Percentiles rank a stretch among this genome's conserved stretches.
phyloP scores from a whole-genome alignment of 2,797 vertebrate species.

The Dromococcyx pavoninus region DNA sequence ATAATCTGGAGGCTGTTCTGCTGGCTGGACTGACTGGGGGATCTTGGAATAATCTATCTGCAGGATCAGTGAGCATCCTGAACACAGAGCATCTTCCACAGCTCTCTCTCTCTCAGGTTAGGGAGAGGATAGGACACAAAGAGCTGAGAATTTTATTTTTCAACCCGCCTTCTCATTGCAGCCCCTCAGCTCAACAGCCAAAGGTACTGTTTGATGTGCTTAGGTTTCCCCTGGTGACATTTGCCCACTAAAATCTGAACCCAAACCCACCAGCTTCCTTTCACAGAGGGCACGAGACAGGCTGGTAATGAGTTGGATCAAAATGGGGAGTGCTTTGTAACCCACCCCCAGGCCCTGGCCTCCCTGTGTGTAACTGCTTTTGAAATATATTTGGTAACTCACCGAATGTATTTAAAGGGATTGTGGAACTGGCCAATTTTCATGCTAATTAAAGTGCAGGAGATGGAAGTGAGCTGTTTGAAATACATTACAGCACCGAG shows the following conservation, averaged over 20 bases:
- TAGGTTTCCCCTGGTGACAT: not conserved
- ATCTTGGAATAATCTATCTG: not conserved
- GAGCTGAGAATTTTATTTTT: not conserved
- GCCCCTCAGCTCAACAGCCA: not conserved
- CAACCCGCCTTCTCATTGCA: not conserved
- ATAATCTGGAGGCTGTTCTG: not conserved
- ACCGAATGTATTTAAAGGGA: slow-evolving; percentile 53
- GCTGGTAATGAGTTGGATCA: slow-evolving; percentile 27
- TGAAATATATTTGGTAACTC: slow-evolving; percentile 60
- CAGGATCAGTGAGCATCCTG: not conserved
- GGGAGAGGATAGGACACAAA: not conserved
- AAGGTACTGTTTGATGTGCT: not conserved
- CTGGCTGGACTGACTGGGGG: not conserved
- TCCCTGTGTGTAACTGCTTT: slow-evolving; percentile 9
- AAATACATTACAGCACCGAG: slow-evolving; percentile 57
- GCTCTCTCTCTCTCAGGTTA: not conserved
- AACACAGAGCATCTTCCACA: not conserved
- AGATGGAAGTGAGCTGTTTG: slow-evolving; percentile 64
- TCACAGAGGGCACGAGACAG: not conserved
- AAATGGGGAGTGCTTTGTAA: slow-evolving; percentile 15
- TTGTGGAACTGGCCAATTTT: slow-evolving; percentile 67
- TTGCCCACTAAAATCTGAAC: not conserved
- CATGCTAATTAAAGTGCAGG: slow-evolving; percentile 67
- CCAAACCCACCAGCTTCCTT: not conserved
- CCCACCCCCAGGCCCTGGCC: not conserved